phyloP scores from a whole-genome alignment of 2,797 vertebrate species.

The Varecia variegata region DNA sequence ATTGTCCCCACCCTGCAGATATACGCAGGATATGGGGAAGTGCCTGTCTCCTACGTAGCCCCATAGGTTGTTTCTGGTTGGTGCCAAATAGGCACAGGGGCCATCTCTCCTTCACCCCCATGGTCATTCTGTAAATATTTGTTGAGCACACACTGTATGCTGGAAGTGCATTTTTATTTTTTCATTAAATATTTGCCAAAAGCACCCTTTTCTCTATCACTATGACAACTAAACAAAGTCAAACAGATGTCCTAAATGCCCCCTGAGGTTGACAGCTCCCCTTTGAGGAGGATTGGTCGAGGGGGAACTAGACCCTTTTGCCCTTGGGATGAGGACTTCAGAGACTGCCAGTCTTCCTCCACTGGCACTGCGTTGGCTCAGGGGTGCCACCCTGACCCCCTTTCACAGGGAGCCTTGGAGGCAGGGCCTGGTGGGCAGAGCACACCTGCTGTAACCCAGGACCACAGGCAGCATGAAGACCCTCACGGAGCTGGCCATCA shows the following conservation, averaged over 20 bases:
- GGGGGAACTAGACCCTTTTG: not conserved
- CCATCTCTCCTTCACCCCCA: not conserved
- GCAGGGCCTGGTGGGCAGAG: not conserved
- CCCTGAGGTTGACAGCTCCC: not conserved
- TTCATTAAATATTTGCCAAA: not conserved
- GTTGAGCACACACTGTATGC: not conserved
- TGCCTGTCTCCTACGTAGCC: not conserved
- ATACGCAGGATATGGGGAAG: not conserved
- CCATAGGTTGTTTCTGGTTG: not conserved
- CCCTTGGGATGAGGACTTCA: not conserved
- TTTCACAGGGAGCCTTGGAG: constrained; percentile 45
- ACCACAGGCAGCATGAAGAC: constrained; percentile 16
- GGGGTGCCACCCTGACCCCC: not conserved
- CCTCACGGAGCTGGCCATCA: not conserved
- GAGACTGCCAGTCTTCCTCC: not conserved
- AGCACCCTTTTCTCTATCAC: not conserved
- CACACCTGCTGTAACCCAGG: not conserved
- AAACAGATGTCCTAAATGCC: not conserved
- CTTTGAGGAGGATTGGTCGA: not conserved
- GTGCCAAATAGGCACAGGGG: not conserved
- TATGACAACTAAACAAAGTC: not conserved
- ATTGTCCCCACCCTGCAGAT: not conserved
- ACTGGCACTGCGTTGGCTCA: not conserved
- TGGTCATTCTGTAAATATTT: not conserved
- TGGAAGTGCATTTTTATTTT: not conserved